phyloP scores from a whole-genome alignment of 37 sponge, comb jelly and placozoan species.

The Geodia barretti region DNA sequence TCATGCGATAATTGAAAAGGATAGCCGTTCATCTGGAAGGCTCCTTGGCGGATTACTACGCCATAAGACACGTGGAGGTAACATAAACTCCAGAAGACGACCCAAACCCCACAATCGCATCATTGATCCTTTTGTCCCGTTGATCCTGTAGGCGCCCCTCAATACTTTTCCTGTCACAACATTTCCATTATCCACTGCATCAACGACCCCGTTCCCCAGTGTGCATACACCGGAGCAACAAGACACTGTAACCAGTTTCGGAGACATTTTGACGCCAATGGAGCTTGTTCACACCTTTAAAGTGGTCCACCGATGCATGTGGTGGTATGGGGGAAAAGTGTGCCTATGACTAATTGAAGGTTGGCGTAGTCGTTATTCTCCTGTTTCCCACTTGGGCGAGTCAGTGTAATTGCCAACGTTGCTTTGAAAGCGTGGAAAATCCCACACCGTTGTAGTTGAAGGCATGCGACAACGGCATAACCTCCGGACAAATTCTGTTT shows the following conservation, averaged over 20 bases:
- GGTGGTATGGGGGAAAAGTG: constrained; percentile 41
- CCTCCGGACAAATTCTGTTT: constrained; percentile 40
- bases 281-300: constrained; percentile 15
- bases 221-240: constrained; percentile 7
- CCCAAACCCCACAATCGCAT: constrained; percentile 47
- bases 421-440: constrained; percentile 14
- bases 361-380: constrained; percentile 18
- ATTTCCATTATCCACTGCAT: constrained; percentile 61
- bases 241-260: constrained; percentile 5
- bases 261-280: constrained; percentile 10
- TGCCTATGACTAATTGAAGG: constrained; percentile 17
- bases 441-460: constrained; percentile 26
- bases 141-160: constrained; percentile 70
- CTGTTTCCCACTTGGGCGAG: not conserved
- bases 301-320: constrained; percentile 54
- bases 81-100: constrained; percentile 60
- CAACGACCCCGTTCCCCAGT: constrained; percentile 67
- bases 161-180: constrained; percentile 40
- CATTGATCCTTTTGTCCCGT: constrained; percentile 68
- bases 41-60: constrained; percentile 34
- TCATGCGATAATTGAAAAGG: constrained; percentile 52
- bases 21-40: constrained; percentile 49
- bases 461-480: constrained; percentile 41
- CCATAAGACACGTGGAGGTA: constrained; percentile 47
- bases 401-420: constrained; percentile 14